phyloP scores from a whole-genome alignment of 2,797 vertebrate genomes.

The Numenius phaeopus region DNA sequence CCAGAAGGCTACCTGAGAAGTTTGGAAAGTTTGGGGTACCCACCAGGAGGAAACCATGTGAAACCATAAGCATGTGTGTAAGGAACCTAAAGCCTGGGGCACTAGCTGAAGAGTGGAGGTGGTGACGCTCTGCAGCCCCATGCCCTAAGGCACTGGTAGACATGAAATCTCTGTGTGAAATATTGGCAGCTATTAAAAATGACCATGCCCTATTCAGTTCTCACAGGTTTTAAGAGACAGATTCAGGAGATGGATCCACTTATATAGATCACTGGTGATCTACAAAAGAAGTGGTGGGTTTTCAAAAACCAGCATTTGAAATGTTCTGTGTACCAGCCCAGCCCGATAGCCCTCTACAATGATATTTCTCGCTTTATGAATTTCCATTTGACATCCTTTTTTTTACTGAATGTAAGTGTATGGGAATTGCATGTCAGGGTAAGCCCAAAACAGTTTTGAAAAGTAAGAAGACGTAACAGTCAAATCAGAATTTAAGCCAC shows the following conservation, averaged over 20 bases:
- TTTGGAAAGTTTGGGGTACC: not conserved
- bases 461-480: not conserved
- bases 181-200: not conserved
- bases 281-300: not conserved
- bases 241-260: not conserved
- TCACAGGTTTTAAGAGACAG: not conserved
- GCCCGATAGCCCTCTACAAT: not conserved
- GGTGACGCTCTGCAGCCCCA: not conserved
- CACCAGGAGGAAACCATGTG: not conserved
- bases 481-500: not conserved
- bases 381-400: not conserved
- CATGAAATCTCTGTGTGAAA: not conserved
- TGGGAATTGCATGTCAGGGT: not conserved
- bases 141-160: not conserved
- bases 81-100: not conserved
- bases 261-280: not conserved
- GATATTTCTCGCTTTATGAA: not conserved
- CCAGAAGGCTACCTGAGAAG: not conserved
- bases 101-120: not conserved
- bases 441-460: not conserved
- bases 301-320: not conserved
- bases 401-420: not conserved
- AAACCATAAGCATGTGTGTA: accelerated
- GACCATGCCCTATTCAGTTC: not conserved
- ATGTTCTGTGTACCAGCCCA: not conserved